phyloP scores from a whole-genome alignment of 2,113 vertebrate species.

The Nansenia antarctica region DNA sequence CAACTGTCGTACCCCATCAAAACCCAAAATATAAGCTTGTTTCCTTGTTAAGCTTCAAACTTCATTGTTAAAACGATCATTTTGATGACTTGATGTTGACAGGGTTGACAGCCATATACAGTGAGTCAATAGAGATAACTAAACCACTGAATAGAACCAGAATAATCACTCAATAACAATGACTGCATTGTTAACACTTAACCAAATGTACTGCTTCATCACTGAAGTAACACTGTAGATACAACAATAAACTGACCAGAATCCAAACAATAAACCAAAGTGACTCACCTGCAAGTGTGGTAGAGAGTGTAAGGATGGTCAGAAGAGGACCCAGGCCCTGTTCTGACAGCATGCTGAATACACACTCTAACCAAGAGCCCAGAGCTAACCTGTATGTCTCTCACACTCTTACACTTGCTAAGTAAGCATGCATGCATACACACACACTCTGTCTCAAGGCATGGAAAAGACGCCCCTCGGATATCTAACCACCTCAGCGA shows the following conservation, averaged over 20 bases:
- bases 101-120: neutral
- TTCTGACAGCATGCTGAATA: neutral
- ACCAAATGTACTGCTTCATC: neutral
- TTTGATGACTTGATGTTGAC: neutral
- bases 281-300: constrained; percentile 3
- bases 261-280: neutral
- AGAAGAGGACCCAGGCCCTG: neutral
- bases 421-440: neutral
- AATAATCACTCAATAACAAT: neutral
- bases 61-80: neutral
- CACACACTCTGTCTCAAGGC: too few species aligned
- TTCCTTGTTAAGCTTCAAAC: too few species aligned
- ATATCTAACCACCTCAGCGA: too few species aligned
- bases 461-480: too few species aligned
- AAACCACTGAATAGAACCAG: neutral
- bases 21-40: neutral
- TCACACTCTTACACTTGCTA: neutral
- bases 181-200: neutral
- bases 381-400: neutral
- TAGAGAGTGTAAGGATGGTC: neutral
- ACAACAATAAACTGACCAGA: neutral
- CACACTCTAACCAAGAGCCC: neutral
- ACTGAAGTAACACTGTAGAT: too few species aligned
- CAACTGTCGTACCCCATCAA: neutral
- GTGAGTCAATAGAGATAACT: neutral